phyloP scores from a whole-genome alignment of 2,888 invertebrate genomes.

The Amphimallon solstitiale region DNA sequence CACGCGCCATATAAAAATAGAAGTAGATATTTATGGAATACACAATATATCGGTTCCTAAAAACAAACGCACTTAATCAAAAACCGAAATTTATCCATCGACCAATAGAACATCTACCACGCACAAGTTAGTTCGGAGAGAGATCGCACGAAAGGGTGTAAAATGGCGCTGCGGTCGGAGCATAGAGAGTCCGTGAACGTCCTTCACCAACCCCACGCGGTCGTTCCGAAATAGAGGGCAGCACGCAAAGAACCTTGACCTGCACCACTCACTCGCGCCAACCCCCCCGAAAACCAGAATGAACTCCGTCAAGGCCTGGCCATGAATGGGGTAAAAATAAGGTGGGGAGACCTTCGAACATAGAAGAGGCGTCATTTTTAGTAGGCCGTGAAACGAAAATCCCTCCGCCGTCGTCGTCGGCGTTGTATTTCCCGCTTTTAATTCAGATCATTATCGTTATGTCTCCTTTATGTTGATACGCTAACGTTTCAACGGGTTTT shows the following conservation, averaged over 20 bases:
- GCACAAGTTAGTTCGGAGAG: constrained; percentile 11
- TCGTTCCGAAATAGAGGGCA: constrained; percentile 39
- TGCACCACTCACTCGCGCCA: constrained; percentile 59
- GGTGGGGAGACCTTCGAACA: constrained; percentile 36
- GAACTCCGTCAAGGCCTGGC: constrained; percentile 57
- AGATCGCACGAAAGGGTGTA: constrained; percentile 18
- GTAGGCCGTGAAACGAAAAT: constrained; percentile 22
- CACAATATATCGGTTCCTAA: too few species aligned
- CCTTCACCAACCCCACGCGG: constrained; percentile 44
- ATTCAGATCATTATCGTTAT: constrained; percentile 9
- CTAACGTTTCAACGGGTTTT: background rate
- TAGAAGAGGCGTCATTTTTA: constrained; percentile 13
- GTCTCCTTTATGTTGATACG: background rate
- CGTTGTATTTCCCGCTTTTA: too few species aligned
- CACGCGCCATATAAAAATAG: too few species aligned
- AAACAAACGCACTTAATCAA: too few species aligned
- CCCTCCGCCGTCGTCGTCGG: background rate
- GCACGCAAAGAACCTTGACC: constrained; percentile 57
- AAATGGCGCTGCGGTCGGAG: constrained; percentile 36
- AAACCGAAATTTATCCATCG: too few species aligned
- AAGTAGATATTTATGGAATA: too few species aligned
- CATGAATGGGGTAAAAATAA: constrained; percentile 55
- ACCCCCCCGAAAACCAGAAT: constrained; percentile 51
- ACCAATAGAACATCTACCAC: too few species aligned
- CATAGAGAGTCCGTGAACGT: constrained; percentile 41